Evolutionary conservation across 1,140 invertebrate species (phyloP).

Genomic region (Meloidogyne exigua): DNA sequence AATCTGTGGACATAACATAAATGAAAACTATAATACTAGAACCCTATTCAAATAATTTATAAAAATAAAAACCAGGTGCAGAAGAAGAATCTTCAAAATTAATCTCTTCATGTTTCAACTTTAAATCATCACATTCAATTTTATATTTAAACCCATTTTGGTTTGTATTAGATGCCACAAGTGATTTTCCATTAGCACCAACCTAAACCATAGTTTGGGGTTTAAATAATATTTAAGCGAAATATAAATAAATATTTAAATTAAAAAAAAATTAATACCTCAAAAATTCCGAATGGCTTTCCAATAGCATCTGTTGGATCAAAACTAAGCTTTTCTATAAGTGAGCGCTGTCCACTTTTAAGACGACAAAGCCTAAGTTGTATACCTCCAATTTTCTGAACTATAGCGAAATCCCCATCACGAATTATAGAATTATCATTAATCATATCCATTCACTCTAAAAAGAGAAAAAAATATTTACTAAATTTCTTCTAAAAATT

Average conservation of each 20-base stretch:
- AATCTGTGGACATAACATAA: too few species aligned
- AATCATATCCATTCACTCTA: background rate
- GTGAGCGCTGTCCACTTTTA: slow-evolving; percentile 18
- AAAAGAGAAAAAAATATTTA: too few species aligned
- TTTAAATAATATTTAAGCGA: background rate
- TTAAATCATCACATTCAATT: background rate
- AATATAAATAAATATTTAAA: background rate
- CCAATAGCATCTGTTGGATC: slow-evolving; percentile 33
- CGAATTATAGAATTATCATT: slow-evolving; percentile 15
- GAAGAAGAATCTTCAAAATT: background rate
- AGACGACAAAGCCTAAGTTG: slow-evolving; percentile 35
- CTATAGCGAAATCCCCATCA: slow-evolving; percentile 27
- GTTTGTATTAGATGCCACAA: background rate
- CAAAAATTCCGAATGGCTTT: slow-evolving; percentile 37
- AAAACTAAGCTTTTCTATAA: slow-evolving; percentile 40
- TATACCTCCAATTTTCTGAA: slow-evolving; percentile 41
- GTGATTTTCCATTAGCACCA: background rate
- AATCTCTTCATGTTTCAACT: background rate
- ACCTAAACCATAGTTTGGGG: background rate
- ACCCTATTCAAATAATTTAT: too few species aligned
- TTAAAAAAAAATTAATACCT: slow-evolving; percentile 2
- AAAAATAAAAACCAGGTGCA: background rate
- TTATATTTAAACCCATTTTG: background rate
- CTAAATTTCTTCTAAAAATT: too few species aligned
- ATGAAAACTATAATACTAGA: too few species aligned